Conservation (phyloP, 2,888 invertebrate species). For the Chaitophorus viminalis region DNA sequence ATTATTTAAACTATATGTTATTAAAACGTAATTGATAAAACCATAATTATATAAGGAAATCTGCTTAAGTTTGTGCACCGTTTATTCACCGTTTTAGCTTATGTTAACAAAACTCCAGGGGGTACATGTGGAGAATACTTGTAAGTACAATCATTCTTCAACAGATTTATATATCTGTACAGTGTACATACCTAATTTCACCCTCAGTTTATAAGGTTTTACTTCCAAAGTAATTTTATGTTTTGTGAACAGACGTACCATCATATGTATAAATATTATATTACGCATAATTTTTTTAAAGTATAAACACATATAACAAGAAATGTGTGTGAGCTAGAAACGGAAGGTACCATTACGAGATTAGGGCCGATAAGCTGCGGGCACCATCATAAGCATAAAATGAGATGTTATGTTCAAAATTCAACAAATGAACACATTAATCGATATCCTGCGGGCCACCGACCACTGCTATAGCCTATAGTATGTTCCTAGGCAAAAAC, state of each 20-base stretch:
- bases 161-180: not conserved
- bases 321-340: not conserved
- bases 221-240: not conserved
- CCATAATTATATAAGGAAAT: not conserved
- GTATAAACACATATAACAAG: not conserved
- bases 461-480: not conserved
- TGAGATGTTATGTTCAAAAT: not conserved
- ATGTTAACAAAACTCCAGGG: not conserved
- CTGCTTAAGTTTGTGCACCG: not conserved
- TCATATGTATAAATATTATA: not conserved
- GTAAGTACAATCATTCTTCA: not conserved
- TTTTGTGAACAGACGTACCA: not conserved
- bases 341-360: not conserved
- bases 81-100: not conserved
- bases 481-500: not conserved
- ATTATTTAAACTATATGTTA: not conserved
- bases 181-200: not conserved
- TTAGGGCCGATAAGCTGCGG: conserved; percentile 28
- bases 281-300: not conserved
- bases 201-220: not conserved
- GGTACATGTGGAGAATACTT: not conserved
- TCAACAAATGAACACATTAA: conserved; percentile 40
- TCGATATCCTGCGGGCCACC: conserved; percentile 17
- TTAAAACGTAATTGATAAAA: not conserved
- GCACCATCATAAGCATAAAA: conserved; percentile 10